phyloP scores from a whole-genome alignment of 2,113 vertebrate genomes.

The Catharus fuscescens region DNA sequence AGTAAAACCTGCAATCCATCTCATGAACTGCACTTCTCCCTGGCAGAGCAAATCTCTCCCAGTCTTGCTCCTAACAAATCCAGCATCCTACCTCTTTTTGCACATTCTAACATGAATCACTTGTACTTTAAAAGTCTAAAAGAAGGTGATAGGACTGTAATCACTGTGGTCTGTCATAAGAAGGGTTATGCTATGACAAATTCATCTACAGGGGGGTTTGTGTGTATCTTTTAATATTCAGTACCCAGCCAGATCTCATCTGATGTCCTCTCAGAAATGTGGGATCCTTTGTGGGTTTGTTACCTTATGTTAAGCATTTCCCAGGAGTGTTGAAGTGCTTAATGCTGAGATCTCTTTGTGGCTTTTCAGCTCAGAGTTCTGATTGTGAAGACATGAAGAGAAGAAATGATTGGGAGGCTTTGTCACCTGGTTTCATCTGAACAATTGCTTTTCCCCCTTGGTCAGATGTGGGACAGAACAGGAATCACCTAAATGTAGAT shows the following conservation, averaged over 20 bases:
- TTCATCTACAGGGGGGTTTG: background rate
- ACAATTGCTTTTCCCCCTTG: conserved; percentile 46
- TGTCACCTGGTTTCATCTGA: conserved; percentile 48
- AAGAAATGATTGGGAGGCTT: conserved; percentile 33
- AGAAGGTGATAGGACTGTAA: background rate
- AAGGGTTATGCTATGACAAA: background rate
- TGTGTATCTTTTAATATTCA: background rate
- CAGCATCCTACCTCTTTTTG: background rate
- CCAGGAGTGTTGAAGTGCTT: background rate
- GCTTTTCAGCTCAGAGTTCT: background rate
- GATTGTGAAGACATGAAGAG: conserved; percentile 5
- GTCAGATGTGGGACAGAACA: conserved; percentile 36
- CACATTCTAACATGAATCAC: background rate
- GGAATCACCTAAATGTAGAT: conserved; percentile 37
- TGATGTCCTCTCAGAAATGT: background rate
- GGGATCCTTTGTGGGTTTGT: background rate
- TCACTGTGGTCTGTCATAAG: background rate
- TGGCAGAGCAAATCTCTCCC: background rate
- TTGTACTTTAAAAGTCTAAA: background rate
- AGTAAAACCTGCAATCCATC: background rate
- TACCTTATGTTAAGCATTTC: background rate
- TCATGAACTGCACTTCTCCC: background rate
- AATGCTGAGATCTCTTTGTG: background rate
- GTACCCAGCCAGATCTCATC: background rate
- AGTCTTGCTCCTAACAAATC: background rate